Base-by-base conservation (phyloP, 2,888 invertebrate species). In the Tetanocera ferruginea region DNA sequence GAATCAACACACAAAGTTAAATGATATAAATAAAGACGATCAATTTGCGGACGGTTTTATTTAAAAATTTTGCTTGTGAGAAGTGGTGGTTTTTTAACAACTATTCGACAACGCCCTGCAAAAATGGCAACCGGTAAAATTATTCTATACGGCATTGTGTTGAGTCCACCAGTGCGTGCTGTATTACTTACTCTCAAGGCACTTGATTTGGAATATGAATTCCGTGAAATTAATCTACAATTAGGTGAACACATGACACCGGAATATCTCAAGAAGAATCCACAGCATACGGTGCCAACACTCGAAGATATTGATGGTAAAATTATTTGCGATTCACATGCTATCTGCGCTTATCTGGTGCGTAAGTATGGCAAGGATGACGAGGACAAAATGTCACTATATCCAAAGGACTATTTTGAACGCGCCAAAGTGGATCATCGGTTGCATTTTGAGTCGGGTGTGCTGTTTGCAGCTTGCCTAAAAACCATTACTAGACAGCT, bases 181-280 rank as follows among this genome's bases (percentile, higher is more conserved):
- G 93, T 93, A 11, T 88, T 92, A 55, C 87, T 94, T 72, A 90
- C 92, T 0, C 93, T 94, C 3, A 92, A 92, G 80, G 92, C 92
- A 19, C 81, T 94, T 11, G 92, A 92, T 2, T 88, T 94, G 55
- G 91, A 92, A 1, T 87, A 93, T 78, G 93, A 94, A 83, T 81
- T 82, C 34, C 72, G 76, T 6, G 71, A 80, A 17, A 76, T 88
- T 1, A 80, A 87, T 77, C 17, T 84, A 0, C 5, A 80, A 0
- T 73, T n/a, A 0, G 83, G 82, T 0, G 87, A 86, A n/a, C 83
- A 85, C 4, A 31, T 76, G 9, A 51, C 69, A 5, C 76, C 81
- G 6, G 86, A 87, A n/a, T 87, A 55, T 49, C 3, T 79, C 4
- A 75, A 81, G 9, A 87, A 84, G 79, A 88, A 88, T 80, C 88